Conservation (phyloP, 2,888 invertebrate species). For the Lithophane leautieri region DNA sequence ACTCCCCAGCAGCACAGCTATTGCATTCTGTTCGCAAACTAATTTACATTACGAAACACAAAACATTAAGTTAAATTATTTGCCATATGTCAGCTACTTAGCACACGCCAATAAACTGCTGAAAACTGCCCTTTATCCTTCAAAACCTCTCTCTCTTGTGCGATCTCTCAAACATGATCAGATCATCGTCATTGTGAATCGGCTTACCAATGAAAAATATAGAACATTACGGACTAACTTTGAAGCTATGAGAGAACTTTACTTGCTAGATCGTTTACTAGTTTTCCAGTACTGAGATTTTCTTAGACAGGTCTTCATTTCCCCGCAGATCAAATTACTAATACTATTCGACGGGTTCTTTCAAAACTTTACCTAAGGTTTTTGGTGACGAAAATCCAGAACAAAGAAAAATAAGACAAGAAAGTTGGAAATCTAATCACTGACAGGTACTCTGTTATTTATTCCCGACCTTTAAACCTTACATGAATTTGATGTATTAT, state of each 20-base stretch:
- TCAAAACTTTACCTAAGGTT: slow-evolving; percentile 39
- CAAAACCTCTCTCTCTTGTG: background rate
- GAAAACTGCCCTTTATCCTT: background rate
- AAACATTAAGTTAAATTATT: background rate
- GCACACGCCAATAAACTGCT: background rate
- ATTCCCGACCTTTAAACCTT: slow-evolving; percentile 19
- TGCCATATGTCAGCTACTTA: background rate
- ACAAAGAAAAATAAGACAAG: slow-evolving; percentile 14
- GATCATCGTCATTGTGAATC: background rate
- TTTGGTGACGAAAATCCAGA: background rate
- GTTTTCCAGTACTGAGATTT: background rate
- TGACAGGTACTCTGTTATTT: slow-evolving; percentile 16
- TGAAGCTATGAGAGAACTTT: background rate
- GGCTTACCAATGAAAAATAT: background rate
- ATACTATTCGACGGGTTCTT: slow-evolving; percentile 12
- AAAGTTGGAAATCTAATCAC: slow-evolving; percentile 25
- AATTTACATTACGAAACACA: background rate
- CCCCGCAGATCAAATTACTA: slow-evolving; percentile 27
- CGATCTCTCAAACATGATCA: background rate
- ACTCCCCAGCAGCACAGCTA: background rate
- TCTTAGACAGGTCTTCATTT: slow-evolving; percentile 8
- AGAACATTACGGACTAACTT: background rate
- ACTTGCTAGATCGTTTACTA: background rate
- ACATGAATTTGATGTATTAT: slow-evolving; percentile 18
- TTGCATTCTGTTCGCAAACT: background rate